Percentiles rank a stretch among this genome's conserved stretches.
Evolutionary conservation across 1,140 invertebrate genomes (phyloP).

Genomic region (Apis laboriosa): DNA sequence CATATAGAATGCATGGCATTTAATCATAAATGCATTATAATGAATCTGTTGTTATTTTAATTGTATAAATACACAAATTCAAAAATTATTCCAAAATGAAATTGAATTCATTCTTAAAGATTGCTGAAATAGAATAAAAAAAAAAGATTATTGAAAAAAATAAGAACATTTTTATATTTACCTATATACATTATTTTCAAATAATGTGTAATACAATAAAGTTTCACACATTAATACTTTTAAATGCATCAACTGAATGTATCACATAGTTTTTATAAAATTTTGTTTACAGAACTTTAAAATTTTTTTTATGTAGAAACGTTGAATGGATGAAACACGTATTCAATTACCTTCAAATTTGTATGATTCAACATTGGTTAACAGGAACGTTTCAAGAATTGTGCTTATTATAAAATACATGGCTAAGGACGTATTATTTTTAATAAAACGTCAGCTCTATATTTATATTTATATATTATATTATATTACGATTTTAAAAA

Average conservation of each 20-base stretch:
- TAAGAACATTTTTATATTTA: background rate
- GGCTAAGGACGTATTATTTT: constrained; percentile 23
- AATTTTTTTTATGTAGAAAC: background rate
- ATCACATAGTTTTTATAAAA: background rate
- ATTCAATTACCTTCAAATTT: constrained; percentile 39
- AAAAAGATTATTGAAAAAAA: background rate
- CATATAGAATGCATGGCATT: constrained; percentile 39
- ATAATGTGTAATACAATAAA: background rate
- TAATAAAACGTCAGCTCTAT: constrained; percentile 12
- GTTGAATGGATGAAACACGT: background rate
- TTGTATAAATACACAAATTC: constrained; percentile 28
- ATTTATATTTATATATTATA: constrained; percentile 35
- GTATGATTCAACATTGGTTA: constrained; percentile 17
- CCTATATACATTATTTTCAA: background rate
- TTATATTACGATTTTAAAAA: constrained; percentile 38
- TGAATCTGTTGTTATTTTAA: background rate
- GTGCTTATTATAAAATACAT: constrained; percentile 48
- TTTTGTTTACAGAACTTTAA: background rate
- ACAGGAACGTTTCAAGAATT: constrained; percentile 28
- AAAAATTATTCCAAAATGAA: constrained; percentile 42
- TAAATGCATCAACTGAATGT: background rate
- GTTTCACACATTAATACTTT: background rate
- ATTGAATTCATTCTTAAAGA: constrained; percentile 25
- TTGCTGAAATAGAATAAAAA: constrained; percentile 51
- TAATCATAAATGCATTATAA: constrained; percentile 59